Evolutionary conservation across 2,888 invertebrate species (phyloP).

Genomic region (Drosophila anceps): DNA sequence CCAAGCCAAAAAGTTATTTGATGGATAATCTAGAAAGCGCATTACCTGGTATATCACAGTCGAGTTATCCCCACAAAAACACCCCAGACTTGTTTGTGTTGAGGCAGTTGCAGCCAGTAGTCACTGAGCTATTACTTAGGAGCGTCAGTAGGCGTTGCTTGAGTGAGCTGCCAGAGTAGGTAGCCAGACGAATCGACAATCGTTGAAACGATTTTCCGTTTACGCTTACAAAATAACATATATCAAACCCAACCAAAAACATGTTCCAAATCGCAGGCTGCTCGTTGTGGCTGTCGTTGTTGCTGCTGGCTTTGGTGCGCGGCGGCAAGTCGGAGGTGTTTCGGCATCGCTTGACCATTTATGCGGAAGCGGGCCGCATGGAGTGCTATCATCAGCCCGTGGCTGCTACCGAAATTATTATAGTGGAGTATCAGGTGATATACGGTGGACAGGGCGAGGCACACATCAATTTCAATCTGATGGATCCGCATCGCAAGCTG

Average conservation of each 20-base stretch:
- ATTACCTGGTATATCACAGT: background rate
- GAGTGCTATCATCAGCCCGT: slow-evolving; percentile 91
- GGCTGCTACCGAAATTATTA: slow-evolving; percentile 88
- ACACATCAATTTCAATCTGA: slow-evolving; percentile 92
- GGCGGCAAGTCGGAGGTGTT: slow-evolving; percentile 63
- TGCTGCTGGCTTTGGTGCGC: slow-evolving; percentile 29
- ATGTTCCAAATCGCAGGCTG: slow-evolving; percentile 53
- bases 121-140: slow-evolving; percentile 44
- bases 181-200: slow-evolving; percentile 25
- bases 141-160: slow-evolving; percentile 46
- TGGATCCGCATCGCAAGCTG: slow-evolving; percentile 89
- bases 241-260: slow-evolving; percentile 18
- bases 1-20: background rate
- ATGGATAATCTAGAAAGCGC: background rate
- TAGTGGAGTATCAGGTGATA: slow-evolving; percentile 92
- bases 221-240: slow-evolving; percentile 20
- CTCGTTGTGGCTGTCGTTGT: slow-evolving; percentile 7
- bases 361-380: slow-evolving; percentile 89
- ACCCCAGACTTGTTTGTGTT: slow-evolving; percentile 7
- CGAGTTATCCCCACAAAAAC: background rate
- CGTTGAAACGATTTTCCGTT: slow-evolving; percentile 25
- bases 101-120: slow-evolving; percentile 25
- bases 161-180: background rate
- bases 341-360: slow-evolving; percentile 87
- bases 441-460: slow-evolving; percentile 93